Evolutionary conservation across 2,797 vertebrate species (phyloP).

Genomic region (Neosilurus mollespiculum): DNA sequence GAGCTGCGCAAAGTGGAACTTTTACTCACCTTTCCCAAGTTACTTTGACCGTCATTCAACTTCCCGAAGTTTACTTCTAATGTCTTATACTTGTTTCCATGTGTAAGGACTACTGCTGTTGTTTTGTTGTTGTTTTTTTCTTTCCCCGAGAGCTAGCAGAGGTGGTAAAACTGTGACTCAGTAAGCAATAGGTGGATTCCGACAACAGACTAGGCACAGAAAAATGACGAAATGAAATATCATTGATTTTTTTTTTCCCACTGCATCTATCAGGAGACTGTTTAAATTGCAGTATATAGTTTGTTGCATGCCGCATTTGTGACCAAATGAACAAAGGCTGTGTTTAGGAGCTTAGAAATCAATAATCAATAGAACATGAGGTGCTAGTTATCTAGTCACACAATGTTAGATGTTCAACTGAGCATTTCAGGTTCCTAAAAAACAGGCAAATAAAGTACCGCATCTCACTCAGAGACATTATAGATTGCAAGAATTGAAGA

Average conservation of each 20-base stretch:
- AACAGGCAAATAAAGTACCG: slow-evolving; percentile 10
- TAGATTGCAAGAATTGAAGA: background rate
- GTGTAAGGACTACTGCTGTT: background rate
- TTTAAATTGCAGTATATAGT: slow-evolving; percentile 12
- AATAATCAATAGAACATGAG: background rate
- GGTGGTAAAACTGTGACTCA: background rate
- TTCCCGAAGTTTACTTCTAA: slow-evolving; percentile 3
- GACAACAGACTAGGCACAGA: slow-evolving; percentile 1
- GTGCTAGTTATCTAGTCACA: slow-evolving; percentile 16
- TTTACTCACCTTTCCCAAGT: background rate
- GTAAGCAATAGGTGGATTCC: background rate
- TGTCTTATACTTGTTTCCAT: background rate
- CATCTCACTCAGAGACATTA: background rate
- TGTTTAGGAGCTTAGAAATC: background rate
- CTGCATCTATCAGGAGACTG: background rate
- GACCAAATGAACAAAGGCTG: background rate
- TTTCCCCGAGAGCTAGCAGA: background rate
- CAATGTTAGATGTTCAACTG: slow-evolving; percentile 10
- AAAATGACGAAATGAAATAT: slow-evolving; percentile 13
- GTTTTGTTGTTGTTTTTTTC: background rate
- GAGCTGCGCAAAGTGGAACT: background rate
- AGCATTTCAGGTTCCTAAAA: slow-evolving; percentile 3
- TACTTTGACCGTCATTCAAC: background rate
- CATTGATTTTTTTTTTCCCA: slow-evolving; percentile 4
- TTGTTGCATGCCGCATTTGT: slow-evolving; percentile 11